These are phyloP conservation scores for Cinclus cinclus DNA, from an alignment of 2,113 vertebrate species.

Conservation along the genomic window DNA sequence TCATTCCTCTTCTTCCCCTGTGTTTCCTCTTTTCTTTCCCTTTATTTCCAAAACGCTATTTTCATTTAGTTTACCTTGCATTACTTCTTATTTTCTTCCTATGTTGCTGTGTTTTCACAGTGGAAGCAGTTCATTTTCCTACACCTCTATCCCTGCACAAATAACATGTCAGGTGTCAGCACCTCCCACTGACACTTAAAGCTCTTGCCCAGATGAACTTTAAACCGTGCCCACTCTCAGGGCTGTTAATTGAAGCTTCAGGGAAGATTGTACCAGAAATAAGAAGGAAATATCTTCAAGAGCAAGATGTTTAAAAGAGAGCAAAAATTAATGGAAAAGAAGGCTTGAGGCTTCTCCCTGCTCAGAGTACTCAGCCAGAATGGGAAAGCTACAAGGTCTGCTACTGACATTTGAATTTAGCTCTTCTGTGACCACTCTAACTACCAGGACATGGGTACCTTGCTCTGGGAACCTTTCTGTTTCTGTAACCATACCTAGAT, in stretches of 20 bases:
- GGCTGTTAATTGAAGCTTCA: neutral
- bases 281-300: neutral
- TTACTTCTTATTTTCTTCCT: neutral
- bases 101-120: neutral
- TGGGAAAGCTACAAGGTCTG: neutral
- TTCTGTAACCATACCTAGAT: neutral
- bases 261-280: neutral
- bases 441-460: neutral
- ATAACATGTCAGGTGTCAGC: neutral
- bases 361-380: neutral
- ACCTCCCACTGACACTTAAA: neutral
- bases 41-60: neutral
- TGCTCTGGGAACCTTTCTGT: neutral
- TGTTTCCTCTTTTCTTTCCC: neutral
- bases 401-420: accelerated
- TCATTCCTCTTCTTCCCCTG: neutral
- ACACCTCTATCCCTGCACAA: neutral
- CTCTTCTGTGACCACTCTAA: neutral
- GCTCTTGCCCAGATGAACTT: neutral
- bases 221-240: neutral
- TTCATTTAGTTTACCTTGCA: neutral
- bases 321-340: neutral
- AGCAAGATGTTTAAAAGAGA: neutral
- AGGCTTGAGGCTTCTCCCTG: neutral
- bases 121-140: neutral